Percentiles rank a stretch among this genome's conserved stretches.
phyloP scores from a whole-genome alignment of 2,888 invertebrate species.

The Margaritifera margaritifera region DNA sequence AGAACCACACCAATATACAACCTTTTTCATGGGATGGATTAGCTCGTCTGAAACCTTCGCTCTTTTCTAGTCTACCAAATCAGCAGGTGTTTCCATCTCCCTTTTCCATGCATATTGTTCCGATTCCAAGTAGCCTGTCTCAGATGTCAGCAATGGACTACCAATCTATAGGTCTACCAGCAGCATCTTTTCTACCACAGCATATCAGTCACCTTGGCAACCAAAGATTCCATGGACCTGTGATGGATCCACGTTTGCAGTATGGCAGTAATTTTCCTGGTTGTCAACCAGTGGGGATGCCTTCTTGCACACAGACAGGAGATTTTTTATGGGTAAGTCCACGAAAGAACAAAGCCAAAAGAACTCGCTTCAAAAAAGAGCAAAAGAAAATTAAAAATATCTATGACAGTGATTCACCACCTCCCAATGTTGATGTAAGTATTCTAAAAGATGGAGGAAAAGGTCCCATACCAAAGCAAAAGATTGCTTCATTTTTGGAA shows the following conservation, averaged over 20 bases:
- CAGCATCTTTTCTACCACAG: conserved; percentile 1
- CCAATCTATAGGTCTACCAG: too few species aligned
- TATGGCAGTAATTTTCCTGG: conserved; percentile 3
- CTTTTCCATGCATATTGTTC: conserved; percentile 1
- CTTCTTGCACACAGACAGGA: conserved; percentile 21
- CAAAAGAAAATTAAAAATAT: conserved; percentile 51
- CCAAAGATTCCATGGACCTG: conserved; percentile 11
- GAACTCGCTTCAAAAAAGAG: conserved; percentile 42
- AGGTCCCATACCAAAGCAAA: conserved; percentile 63
- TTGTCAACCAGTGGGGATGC: not conserved
- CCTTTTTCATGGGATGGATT: too few species aligned
- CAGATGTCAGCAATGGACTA: too few species aligned
- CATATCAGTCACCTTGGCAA: conserved; percentile 7
- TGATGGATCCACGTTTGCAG: conserved; percentile 1
- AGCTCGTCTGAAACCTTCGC: too few species aligned
- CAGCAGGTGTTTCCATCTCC: conserved; percentile 37
- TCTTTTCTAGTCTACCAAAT: conserved; percentile 35
- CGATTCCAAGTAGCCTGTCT: conserved; percentile 3
- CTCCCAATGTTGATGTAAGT: conserved; percentile 79
- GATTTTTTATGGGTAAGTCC: conserved; percentile 37
- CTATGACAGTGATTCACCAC: conserved; percentile 71
- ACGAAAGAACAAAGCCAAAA: conserved; percentile 29
- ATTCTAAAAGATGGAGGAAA: conserved; percentile 73
- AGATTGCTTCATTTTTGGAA: conserved; percentile 84
- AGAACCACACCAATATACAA: too few species aligned